Base-by-base conservation (phyloP, 2,113 vertebrate genomes). In the Cavia porcellus region DNA sequence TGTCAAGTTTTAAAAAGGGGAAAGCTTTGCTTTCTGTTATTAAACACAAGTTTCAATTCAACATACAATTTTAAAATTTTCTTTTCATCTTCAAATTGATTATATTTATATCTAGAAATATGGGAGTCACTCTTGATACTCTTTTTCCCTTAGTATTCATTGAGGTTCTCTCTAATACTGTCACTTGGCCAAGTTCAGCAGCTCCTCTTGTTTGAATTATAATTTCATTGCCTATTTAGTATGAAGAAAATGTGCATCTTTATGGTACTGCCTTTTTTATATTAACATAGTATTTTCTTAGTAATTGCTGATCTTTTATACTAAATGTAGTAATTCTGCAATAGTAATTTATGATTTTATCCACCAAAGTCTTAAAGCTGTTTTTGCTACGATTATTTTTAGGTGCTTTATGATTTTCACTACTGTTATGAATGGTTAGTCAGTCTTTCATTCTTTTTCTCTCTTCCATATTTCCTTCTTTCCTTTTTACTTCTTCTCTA, bases 311-410 rank as follows among this genome's bases (percentile, higher is more conserved):
- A 30, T 64, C 24, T 88, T 55, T 61, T 83, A 35, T 92, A 66
- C 19, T 72, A 45, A 55, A 32, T 66, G 8, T 80, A 59, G 80
- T 59, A 59, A 45, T 86, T 95, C 74, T 70, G 72, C 20, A 89
- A 7, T 85, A 86, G 5, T 62, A 89, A 57, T 92, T 75, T 74
- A 50, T 72, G 64, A 80, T 86, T 90, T 64, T 47, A 81, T 57
- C 70, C 35, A 55, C 42, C 32, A 25, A 66, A 30, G 10, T 55
- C 70, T 92, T 28, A 79, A 72, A 85, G 45, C 30, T 62, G 5
- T 57, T 91, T 96, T 38, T 66, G 82, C 70, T 89, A 89, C 61
- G 61, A 68, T 70, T 61, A 62, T 89, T 68, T 35, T 68, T 95
- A 47, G 75, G 17, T 13, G 15, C 25, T 68, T 64, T 1, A 47